phyloP scores from a whole-genome alignment of 2,797 vertebrate species.

The Cryptoprocta ferox region DNA sequence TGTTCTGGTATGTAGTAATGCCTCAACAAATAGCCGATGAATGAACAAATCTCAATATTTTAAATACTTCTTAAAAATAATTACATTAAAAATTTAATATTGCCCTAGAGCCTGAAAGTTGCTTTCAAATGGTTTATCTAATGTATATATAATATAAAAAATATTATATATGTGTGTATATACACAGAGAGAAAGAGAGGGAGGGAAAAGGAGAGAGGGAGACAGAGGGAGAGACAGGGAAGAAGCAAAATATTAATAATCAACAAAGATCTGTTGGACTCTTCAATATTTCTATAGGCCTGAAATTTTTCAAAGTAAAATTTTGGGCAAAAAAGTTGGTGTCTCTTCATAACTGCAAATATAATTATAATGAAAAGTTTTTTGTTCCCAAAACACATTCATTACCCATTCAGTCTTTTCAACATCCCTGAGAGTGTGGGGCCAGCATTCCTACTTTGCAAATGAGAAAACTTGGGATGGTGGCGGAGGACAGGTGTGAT shows the following conservation, averaged over 20 bases:
- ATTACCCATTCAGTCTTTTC: neutral
- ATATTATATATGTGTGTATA: neutral
- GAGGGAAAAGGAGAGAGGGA: neutral
- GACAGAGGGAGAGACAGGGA: neutral
- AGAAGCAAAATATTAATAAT: neutral
- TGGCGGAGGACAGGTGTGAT: neutral
- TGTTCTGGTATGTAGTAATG: neutral
- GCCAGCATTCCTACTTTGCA: neutral
- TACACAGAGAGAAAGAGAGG: neutral
- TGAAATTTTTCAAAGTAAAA: constrained; percentile 24
- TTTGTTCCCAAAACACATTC: neutral
- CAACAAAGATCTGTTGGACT: neutral
- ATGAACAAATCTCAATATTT: neutral
- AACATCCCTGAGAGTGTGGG: neutral
- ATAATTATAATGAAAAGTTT: neutral
- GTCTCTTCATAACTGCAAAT: neutral
- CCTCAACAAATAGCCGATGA: neutral
- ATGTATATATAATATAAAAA: neutral
- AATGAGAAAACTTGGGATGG: neutral
- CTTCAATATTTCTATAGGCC: neutral
- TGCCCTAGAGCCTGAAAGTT: neutral
- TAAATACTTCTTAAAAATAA: neutral
- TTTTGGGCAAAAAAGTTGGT: neutral
- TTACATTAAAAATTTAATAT: neutral
- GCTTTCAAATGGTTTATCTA: neutral